Evolutionary conservation across 1,140 invertebrate genomes (phyloP), one percentile per base, ranked within the genome.

Genomic region (Orius insidiosus): DNA sequence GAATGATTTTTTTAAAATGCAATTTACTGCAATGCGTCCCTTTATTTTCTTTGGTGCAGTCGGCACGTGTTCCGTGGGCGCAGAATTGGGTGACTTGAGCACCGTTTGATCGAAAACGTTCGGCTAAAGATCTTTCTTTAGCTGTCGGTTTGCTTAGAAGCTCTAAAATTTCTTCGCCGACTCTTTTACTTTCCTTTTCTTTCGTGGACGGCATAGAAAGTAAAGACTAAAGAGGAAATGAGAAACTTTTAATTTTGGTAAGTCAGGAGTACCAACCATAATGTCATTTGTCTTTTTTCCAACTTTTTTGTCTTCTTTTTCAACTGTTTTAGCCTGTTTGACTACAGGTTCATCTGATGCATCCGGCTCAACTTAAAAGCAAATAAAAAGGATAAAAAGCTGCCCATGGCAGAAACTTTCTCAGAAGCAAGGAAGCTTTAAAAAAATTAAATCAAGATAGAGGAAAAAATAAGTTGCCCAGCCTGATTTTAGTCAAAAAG

Each of bases 1-100:
- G 89, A 51, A 97, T 93, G 48, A 97, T 97, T 68, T 97, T 96
- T 58, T 87, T 86, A 60, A 97, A 98, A 64, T 98, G 93, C 16
- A 97, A 67, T 59, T 93, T 90, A 49, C 78, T 80, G 65, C 93
- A 98, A 37, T 70, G 69, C 10, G 68, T 66, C 7, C 68, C 63
- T 53, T 57, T 68, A 45, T 68, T 71, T 43, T 63, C 67, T 68
- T 68, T 84, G 0, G 75, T 68, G 60, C 93, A 98, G 58, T 97
- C 92, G 9, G 80, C 76, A 55, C 81, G 76, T 1, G 92, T 96
- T 15, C 90, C 92, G 63, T 92, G 86, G 5, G 85, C 84, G 66
- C 93, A 98, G 65, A 95, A 98, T 62, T 97, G 90, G 78, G 82
- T 85, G 5, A 95, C 81, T 45, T 54, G 53, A 45, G 53, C 51